phyloP scores from a whole-genome alignment of 1,140 invertebrate genomes.

The Drosophila paulistorum region DNA sequence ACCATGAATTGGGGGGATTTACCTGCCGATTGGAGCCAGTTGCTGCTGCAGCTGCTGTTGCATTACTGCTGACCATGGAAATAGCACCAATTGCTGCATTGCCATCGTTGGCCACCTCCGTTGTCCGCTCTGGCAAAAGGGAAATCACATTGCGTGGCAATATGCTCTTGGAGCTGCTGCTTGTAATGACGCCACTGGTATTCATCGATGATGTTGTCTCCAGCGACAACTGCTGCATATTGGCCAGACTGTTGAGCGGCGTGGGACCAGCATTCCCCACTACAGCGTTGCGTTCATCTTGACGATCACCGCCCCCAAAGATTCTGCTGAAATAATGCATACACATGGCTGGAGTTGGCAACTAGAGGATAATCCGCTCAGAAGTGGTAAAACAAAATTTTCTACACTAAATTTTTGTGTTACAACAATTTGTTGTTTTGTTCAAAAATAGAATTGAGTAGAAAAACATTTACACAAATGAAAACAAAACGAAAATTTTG shows the following conservation, averaged over 20 bases:
- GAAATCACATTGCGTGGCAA: neutral
- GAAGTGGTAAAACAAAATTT: neutral
- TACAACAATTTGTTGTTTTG: neutral
- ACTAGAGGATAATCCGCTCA: too few species aligned
- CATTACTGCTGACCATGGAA: neutral
- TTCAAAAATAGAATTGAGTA: neutral
- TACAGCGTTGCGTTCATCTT: neutral
- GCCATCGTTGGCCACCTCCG: neutral
- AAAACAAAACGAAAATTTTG: neutral
- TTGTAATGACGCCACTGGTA: neutral
- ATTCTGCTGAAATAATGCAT: neutral
- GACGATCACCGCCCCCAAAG: neutral
- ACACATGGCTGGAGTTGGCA: neutral
- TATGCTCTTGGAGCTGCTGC: neutral
- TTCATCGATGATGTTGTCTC: neutral
- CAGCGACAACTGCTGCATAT: neutral
- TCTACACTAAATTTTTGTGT: neutral
- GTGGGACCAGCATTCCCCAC: neutral
- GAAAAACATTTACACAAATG: neutral
- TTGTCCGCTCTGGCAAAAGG: neutral
- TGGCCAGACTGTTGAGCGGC: neutral
- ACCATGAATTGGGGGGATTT: neutral
- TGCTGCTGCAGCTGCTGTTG: neutral
- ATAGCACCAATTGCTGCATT: neutral
- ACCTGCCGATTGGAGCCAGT: neutral